phyloP scores from a whole-genome alignment of 2,888 invertebrate species.

The Petrophora chlorosata region DNA sequence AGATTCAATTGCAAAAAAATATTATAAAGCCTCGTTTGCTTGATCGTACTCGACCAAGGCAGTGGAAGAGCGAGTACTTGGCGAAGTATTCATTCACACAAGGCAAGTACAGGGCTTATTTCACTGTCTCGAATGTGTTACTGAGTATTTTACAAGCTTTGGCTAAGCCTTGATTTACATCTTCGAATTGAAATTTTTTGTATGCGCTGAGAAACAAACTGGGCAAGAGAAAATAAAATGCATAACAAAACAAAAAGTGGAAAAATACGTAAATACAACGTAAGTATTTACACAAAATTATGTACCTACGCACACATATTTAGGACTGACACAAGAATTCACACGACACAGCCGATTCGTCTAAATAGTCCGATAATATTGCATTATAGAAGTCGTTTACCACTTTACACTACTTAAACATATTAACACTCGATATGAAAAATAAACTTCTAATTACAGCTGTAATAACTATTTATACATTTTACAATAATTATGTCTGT shows the following conservation, averaged over 20 bases:
- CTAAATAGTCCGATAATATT: constrained; percentile 69
- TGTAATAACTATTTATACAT: constrained; percentile 84
- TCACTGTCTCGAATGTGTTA: background rate
- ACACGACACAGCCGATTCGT: constrained; percentile 83
- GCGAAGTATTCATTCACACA: too few species aligned
- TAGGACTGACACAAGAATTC: constrained; percentile 69
- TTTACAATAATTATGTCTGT: constrained; percentile 75
- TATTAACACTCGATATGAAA: constrained; percentile 83
- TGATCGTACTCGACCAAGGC: background rate
- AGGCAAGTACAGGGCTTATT: too few species aligned
- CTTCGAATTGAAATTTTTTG: too few species aligned
- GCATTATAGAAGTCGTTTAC: constrained; percentile 74
- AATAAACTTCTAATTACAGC: constrained; percentile 84
- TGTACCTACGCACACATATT: constrained; percentile 61
- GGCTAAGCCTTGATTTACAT: background rate
- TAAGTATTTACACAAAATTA: constrained; percentile 69
- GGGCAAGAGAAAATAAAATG: constrained; percentile 47
- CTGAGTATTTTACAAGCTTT: too few species aligned
- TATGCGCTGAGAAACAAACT: constrained; percentile 29
- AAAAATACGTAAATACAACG: constrained; percentile 27
- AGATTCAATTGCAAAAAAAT: constrained; percentile 4
- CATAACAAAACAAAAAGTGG: constrained; percentile 32
- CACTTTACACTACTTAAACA: constrained; percentile 80
- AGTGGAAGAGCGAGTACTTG: background rate
- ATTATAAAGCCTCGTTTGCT: constrained; percentile 1